phyloP scores from a whole-genome alignment of 2,113 vertebrate genomes.

The Microcebus lehilahytsara region DNA sequence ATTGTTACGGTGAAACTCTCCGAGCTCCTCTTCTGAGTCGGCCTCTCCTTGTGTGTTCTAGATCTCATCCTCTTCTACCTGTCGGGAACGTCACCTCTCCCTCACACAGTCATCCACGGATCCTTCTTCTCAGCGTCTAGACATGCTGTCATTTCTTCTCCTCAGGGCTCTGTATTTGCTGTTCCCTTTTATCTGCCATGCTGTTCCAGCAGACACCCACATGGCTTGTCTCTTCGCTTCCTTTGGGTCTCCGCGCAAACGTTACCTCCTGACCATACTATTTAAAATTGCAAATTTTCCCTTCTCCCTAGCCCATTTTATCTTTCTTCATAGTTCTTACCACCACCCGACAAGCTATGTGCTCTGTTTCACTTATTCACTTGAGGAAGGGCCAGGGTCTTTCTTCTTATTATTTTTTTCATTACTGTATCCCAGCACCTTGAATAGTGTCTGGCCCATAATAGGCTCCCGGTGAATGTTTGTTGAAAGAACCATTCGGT shows the following conservation, averaged over 20 bases:
- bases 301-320: neutral
- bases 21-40: too few species aligned
- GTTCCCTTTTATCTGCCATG: neutral
- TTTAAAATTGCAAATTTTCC: neutral
- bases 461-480: neutral
- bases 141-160: neutral
- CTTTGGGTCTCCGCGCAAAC: neutral
- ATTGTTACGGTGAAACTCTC: neutral
- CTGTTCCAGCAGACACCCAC: neutral
- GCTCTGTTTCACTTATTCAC: neutral
- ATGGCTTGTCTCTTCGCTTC: neutral
- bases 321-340: neutral
- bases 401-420: neutral
- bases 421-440: neutral
- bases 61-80: neutral
- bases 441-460: neutral
- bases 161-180: neutral
- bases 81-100: neutral
- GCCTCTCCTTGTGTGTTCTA: neutral
- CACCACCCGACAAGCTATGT: neutral
- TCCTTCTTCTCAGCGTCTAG: neutral
- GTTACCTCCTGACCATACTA: neutral
- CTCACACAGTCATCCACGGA: neutral
- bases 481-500: neutral
- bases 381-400: neutral